phyloP scores from a whole-genome alignment of 2,888 invertebrate species.

The Thereva unica region DNA sequence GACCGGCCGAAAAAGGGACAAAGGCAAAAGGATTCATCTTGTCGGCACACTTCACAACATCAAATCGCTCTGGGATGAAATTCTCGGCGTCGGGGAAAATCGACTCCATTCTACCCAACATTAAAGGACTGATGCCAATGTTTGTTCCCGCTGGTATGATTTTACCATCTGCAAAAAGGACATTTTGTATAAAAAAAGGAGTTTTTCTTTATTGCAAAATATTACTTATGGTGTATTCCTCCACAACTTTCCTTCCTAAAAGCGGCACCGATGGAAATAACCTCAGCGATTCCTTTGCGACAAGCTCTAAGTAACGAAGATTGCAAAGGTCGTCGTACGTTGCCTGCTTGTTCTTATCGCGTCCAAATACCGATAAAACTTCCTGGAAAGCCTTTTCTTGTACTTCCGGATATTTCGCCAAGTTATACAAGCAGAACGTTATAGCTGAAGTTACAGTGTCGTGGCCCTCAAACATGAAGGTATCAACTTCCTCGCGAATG shows the following conservation, averaged over 20 bases:
- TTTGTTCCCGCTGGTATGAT: slow-evolving; percentile 50
- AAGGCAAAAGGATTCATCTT: slow-evolving; percentile 46
- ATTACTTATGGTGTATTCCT: slow-evolving; percentile 63
- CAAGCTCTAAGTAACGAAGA: slow-evolving; percentile 62
- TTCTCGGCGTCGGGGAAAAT: slow-evolving; percentile 49
- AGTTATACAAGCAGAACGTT: slow-evolving; percentile 48
- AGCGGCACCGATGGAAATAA: slow-evolving; percentile 69
- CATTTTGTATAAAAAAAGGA: slow-evolving; percentile 48
- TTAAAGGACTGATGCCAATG: slow-evolving; percentile 51
- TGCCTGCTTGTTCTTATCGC: slow-evolving; percentile 43
- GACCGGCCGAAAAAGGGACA: slow-evolving; percentile 56
- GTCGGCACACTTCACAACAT: slow-evolving; percentile 57
- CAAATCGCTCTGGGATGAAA: slow-evolving; percentile 53
- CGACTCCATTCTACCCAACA: slow-evolving; percentile 49
- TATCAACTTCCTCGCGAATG: slow-evolving; percentile 71
- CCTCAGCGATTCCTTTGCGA: slow-evolving; percentile 68
- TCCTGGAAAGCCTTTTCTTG: slow-evolving; percentile 50
- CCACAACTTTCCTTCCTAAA: slow-evolving; percentile 62
- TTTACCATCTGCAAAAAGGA: slow-evolving; percentile 45
- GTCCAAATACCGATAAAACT: slow-evolving; percentile 47
- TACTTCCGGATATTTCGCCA: slow-evolving; percentile 50
- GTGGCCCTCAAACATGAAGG: slow-evolving; percentile 69
- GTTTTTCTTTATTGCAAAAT: slow-evolving; percentile 9
- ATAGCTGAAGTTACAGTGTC: slow-evolving; percentile 53
- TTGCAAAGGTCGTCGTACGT: slow-evolving; percentile 46